phyloP scores from a whole-genome alignment of 2,113 vertebrate species.

The Cacatua alba region DNA sequence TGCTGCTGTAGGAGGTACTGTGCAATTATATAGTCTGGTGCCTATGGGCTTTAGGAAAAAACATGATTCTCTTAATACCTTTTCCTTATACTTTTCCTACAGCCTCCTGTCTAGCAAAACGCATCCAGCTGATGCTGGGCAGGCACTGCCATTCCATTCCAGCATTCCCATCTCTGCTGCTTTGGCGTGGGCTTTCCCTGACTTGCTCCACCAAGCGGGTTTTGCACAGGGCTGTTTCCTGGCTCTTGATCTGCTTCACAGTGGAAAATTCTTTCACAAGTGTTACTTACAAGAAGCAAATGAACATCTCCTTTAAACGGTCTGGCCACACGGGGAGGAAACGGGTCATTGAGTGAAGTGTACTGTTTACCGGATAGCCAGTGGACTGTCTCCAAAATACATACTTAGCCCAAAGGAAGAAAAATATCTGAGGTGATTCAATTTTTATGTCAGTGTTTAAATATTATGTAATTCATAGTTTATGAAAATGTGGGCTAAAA shows the following conservation, averaged over 20 bases:
- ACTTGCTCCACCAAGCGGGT: not conserved
- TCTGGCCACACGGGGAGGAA: constrained; percentile 2
- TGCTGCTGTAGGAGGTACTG: not conserved
- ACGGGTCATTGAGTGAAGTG: constrained; percentile 36
- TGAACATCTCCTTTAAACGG: constrained; percentile 34
- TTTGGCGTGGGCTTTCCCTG: not conserved
- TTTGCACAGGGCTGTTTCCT: not conserved
- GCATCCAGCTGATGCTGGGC: not conserved
- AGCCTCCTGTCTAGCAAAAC: not conserved
- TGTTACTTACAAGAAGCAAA: constrained; percentile 43
- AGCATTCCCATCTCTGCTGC: not conserved
- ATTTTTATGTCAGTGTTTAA: not conserved
- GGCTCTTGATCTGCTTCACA: constrained; percentile 6
- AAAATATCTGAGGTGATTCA: constrained; percentile 38
- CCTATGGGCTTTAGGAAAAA: not conserved
- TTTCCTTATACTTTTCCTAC: not conserved
- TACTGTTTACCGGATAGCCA: constrained; percentile 45
- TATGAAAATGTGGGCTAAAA: not conserved
- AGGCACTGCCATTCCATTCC: not conserved
- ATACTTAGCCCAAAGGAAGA: constrained; percentile 34
- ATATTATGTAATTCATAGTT: not conserved
- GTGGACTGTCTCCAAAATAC: constrained; percentile 38
- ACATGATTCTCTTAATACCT: not conserved
- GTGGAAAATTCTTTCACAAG: constrained; percentile 58
- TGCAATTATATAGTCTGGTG: not conserved